Evolutionary conservation across 2,113 vertebrate species (phyloP).

Genomic region (Muntiacus reevesi): DNA sequence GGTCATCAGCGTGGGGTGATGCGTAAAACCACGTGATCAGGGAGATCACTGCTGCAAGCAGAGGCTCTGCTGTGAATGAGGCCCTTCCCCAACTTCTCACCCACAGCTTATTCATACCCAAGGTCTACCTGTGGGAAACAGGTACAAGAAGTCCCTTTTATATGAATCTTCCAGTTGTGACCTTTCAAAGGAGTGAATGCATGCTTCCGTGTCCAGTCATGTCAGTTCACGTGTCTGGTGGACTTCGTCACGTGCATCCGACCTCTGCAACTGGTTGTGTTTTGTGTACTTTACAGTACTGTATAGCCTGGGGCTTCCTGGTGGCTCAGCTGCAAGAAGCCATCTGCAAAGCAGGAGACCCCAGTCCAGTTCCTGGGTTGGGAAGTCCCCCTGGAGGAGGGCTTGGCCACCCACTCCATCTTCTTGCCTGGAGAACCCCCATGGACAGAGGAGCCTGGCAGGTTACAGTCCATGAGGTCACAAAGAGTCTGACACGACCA

Average conservation of each 20-base stretch:
- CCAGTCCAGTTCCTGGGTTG: not conserved
- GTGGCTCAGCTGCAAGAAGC: not conserved
- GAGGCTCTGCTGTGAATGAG: not conserved
- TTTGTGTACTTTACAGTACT: not conserved
- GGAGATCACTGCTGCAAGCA: not conserved
- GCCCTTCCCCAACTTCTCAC: not conserved
- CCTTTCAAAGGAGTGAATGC: not conserved
- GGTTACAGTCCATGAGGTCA: not conserved
- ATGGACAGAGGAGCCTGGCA: not conserved
- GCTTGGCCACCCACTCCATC: not conserved
- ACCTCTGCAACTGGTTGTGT: not conserved
- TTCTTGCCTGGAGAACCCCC: not conserved
- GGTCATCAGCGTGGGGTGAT: not conserved
- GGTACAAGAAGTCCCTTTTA: not conserved
- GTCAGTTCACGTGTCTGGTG: not conserved
- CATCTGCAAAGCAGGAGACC: fast-evolving
- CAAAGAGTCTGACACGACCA: not conserved
- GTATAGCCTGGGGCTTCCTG: not conserved
- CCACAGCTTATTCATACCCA: not conserved
- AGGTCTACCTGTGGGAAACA: not conserved
- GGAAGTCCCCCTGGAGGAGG: not conserved
- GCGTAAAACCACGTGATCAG: not conserved
- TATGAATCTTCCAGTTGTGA: not conserved
- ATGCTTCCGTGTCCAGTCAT: not conserved
- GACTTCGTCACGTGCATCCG: not conserved